Percentiles rank a stretch among this genome's conserved stretches.
Conservation (phyloP, 2,113 vertebrate genomes). For the Coturnix japonica region DNA sequence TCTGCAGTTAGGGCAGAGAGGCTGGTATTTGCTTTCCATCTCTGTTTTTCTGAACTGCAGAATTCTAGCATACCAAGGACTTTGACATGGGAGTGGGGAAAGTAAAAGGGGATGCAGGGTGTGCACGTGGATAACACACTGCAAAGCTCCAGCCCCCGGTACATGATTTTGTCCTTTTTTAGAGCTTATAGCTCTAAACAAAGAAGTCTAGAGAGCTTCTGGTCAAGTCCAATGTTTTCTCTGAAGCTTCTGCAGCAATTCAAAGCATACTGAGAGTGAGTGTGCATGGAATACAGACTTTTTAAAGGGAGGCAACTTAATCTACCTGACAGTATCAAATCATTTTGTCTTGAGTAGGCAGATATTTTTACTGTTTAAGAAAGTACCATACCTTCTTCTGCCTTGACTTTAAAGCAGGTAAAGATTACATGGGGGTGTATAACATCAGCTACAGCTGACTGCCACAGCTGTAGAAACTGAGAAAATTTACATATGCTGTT, state of each 20-base stretch:
- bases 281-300: neutral
- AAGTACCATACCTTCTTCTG: neutral
- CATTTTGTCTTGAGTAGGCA: neutral
- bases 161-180: neutral
- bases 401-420: neutral
- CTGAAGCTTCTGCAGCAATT: neutral
- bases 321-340: neutral
- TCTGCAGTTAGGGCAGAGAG: fast-evolving
- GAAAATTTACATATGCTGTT: neutral
- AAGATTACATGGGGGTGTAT: neutral
- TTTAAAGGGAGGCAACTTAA: neutral
- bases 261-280: neutral
- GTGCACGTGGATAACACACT: neutral
- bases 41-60: neutral
- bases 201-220: neutral
- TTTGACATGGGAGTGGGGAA: neutral
- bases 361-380: neutral
- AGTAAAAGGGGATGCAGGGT: neutral
- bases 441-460: neutral
- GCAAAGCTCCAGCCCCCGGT: neutral
- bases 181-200: neutral
- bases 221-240: neutral
- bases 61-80: neutral
- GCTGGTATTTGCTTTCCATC: neutral
- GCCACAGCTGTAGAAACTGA: neutral